These are phyloP conservation scores for Andrena flavipes DNA, from an alignment of 2,888 invertebrate species.

Conservation along the genomic window DNA sequence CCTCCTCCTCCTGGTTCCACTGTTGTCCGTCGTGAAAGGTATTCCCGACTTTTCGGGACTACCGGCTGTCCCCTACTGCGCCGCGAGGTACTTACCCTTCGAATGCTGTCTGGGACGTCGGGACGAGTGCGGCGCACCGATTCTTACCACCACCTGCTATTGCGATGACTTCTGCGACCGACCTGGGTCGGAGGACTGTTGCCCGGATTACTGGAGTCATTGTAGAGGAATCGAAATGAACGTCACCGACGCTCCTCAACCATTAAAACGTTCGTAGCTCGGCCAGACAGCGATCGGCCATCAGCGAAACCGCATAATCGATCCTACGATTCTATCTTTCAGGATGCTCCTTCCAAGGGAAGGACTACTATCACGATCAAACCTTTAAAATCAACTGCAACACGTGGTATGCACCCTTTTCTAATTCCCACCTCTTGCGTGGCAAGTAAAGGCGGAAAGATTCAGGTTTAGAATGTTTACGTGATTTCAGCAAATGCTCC, in stretches of 20 bases:
- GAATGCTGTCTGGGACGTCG: constrained; percentile 91
- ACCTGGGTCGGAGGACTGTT: constrained; percentile 92
- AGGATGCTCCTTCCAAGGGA: constrained; percentile 87
- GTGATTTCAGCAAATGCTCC: constrained; percentile 86
- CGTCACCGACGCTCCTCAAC: constrained; percentile 70
- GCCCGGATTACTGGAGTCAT: constrained; percentile 94
- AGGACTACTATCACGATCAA: constrained; percentile 86
- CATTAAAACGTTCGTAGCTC: constrained; percentile 54
- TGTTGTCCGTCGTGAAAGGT: constrained; percentile 59
- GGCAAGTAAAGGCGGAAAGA: neutral
- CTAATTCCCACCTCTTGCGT: neutral
- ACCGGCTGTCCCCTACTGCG: constrained; percentile 88
- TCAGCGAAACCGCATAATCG: neutral
- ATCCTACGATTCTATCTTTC: constrained; percentile 63
- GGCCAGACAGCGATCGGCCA: neutral
- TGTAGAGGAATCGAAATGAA: constrained; percentile 87
- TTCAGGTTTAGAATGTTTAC: neutral
- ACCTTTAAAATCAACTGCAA: constrained; percentile 90
- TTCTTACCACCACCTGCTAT: constrained; percentile 94
- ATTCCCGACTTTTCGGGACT: constrained; percentile 84
- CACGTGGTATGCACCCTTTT: constrained; percentile 86
- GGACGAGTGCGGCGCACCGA: constrained; percentile 93
- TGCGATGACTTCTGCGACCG: constrained; percentile 97
- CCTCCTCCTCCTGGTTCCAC: constrained; percentile 49
- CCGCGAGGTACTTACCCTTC: constrained; percentile 76